phyloP scores from a whole-genome alignment of 2,888 invertebrate genomes.

The Antheraea assamensis region DNA sequence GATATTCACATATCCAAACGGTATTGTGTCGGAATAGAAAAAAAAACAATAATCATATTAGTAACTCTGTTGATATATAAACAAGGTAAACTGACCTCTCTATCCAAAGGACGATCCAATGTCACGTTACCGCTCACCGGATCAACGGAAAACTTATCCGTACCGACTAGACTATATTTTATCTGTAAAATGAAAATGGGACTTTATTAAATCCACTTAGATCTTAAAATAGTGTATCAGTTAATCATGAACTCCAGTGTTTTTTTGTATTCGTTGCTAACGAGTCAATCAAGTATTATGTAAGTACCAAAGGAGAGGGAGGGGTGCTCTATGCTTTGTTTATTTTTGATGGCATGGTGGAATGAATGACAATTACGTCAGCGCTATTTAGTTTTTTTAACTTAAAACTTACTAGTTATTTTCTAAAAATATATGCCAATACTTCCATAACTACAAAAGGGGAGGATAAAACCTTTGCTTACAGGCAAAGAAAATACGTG shows the following conservation, averaged over 20 bases:
- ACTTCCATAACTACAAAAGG: no score
- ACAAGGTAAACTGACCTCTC: conserved; percentile 83
- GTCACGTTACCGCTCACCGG: conserved; percentile 90
- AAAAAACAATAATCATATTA: not conserved
- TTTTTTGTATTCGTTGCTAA: no score
- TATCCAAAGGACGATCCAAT: conserved; percentile 89
- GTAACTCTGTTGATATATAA: not conserved
- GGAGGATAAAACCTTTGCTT: no score
- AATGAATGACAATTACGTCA: no score
- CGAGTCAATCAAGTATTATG: no score
- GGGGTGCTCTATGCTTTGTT: no score
- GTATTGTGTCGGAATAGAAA: not conserved
- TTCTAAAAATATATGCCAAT: no score
- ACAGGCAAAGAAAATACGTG: no score
- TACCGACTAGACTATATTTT: conserved; percentile 87
- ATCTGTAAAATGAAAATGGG: conserved; percentile 60
- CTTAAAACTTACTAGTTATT: no score
- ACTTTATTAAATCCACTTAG: not conserved
- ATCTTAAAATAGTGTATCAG: not conserved
- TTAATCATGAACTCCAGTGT: not conserved
- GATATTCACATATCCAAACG: not conserved
- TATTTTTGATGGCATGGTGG: no score
- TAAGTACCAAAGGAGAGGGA: no score
- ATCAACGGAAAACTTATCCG: conserved; percentile 91
- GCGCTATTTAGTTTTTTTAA: no score